Evolutionary conservation across 2,113 vertebrate species (phyloP).

Genomic region (Chiloscyllium plagiosum): DNA sequence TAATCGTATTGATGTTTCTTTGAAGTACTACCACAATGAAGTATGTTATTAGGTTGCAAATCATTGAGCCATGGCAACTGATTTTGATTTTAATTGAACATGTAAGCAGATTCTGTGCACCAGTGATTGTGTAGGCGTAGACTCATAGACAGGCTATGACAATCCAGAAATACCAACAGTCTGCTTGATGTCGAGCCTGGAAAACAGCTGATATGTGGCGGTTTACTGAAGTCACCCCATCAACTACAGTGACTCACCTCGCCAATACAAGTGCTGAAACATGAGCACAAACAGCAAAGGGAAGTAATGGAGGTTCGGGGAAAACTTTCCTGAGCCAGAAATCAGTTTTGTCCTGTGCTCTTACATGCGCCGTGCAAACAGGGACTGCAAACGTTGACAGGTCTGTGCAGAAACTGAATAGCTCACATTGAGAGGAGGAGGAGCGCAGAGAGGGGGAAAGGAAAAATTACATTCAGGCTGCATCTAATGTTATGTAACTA

Average conservation of each 20-base stretch:
- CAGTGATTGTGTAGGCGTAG: not conserved
- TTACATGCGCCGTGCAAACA: not conserved
- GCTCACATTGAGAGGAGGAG: not conserved
- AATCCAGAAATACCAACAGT: conserved; percentile 5
- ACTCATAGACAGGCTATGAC: not conserved
- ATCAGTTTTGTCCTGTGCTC: not conserved
- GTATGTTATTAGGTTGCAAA: not conserved
- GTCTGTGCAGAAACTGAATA: not conserved
- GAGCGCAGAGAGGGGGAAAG: not conserved
- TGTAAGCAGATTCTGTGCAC: conserved; percentile 6
- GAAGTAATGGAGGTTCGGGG: not conserved
- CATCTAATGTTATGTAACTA: not conserved
- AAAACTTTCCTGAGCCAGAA: not conserved
- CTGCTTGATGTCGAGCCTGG: not conserved
- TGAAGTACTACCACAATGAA: not conserved
- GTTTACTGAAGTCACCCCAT: not conserved
- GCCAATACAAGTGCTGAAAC: not conserved
- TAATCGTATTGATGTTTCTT: not conserved
- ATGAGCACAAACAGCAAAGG: not conserved
- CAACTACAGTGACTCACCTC: not conserved
- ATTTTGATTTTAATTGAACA: not conserved
- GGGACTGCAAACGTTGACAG: not conserved
- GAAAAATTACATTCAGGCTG: not conserved
- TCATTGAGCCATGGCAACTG: not conserved
- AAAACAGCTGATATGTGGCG: not conserved